Base-by-base conservation (phyloP, 2,797 vertebrate genomes). In the Apodemus agrarius region DNA sequence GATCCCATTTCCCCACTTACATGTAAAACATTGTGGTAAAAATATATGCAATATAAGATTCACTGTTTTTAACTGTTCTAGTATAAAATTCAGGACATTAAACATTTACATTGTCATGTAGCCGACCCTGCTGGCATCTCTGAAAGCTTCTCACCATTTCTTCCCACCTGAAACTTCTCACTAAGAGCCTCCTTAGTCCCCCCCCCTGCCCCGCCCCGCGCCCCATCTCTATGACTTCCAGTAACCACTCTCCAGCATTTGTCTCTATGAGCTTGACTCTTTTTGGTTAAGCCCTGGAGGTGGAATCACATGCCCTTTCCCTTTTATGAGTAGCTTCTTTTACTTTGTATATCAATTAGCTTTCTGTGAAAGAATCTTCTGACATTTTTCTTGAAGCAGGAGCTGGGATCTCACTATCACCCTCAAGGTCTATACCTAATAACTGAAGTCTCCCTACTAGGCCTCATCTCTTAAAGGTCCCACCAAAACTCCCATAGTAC, bases 21-120 rank as follows among this genome's bases (percentile, higher is more conserved):
- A 59, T 59, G 74, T 9, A 13, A 95, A 95, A 92, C 92, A 57
- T 21, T 79, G 59, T 67, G n/a, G 12, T 52, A 69, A 95, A 84
- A 40, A n/a, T 75, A 24, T 14, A 29, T 4, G 54, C 19, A 34
- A 34, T 0, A 11, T 76, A 74, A 67, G 9, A 2, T 19, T 82
- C 59, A 29, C 31, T 46, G 29, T 63, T 86, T 90, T 43, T n/a
- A 80, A 37, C 29, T 22, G 34, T 69, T 84, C 78, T 59, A 67
- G 16, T 91, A 21, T 57, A 29, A 31, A 85, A 40, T 82, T 89
- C 40, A 63, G n/a, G 80, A 9, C 31, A 75, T 22, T 93, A 78
- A 74, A 34, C 24, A n/a, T 49, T 91, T n/a, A 57, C 16, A 37
- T 29, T 81, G 21, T 57, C 61, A 65, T 49, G 52, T 31, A 93